These are phyloP conservation scores for Procambarus clarkii DNA, from an alignment of 1,140 invertebrate genomes.

Conservation along the genomic window DNA sequence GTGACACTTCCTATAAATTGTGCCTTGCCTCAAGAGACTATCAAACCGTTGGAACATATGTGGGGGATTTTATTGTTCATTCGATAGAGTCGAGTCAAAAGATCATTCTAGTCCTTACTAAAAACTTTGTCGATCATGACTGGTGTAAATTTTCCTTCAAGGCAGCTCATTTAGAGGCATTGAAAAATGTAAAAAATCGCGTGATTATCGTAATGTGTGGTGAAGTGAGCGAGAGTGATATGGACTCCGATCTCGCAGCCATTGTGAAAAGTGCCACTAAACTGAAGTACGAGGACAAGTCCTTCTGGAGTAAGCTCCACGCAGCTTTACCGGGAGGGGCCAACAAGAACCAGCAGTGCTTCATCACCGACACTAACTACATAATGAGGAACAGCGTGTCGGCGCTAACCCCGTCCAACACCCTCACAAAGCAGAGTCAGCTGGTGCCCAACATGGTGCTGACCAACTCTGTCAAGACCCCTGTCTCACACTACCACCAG, in stretches of 20 bases:
- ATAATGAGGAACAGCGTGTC: constrained; percentile 70
- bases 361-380: constrained; percentile 71
- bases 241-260: constrained; percentile 65
- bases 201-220: constrained; percentile 68
- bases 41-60: constrained; percentile 81
- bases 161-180: constrained; percentile 75
- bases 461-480: constrained; percentile 59
- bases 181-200: constrained; percentile 62
- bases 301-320: constrained; percentile 70
- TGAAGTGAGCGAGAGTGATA: constrained; percentile 66
- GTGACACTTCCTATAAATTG: constrained; percentile 79
- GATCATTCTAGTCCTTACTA: constrained; percentile 93
- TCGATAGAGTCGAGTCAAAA: constrained; percentile 81
- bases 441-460: constrained; percentile 68
- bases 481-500: constrained; percentile 65
- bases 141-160: constrained; percentile 75
- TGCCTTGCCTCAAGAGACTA: constrained; percentile 76
- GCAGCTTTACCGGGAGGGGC: constrained; percentile 49
- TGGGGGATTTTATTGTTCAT: constrained; percentile 81
- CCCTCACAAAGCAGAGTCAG: constrained; percentile 20
- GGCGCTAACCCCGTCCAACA: constrained; percentile 57
- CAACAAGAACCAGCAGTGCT: constrained; percentile 63
- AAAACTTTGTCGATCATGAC: constrained; percentile 88
- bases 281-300: constrained; percentile 70
- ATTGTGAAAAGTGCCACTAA: constrained; percentile 64